Conservation (phyloP, 2,888 invertebrate genomes). For the Liposcelis brunnea region DNA sequence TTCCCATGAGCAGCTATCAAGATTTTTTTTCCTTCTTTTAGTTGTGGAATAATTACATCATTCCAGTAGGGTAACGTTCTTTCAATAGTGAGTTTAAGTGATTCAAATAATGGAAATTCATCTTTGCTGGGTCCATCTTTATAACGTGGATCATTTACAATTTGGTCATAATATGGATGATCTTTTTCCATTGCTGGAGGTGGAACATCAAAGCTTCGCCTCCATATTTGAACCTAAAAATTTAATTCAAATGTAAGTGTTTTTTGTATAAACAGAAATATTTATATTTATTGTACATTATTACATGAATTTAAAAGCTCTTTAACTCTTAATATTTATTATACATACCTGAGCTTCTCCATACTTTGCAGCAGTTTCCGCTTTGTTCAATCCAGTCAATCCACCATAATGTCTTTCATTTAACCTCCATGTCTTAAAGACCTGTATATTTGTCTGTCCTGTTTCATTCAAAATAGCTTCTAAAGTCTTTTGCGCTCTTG, state of each 20-base stretch:
- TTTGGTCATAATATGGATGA: constrained; percentile 56
- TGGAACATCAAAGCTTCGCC: constrained; percentile 63
- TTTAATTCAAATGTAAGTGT: not conserved
- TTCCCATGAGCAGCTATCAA: constrained; percentile 78
- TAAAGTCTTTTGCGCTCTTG: constrained; percentile 58
- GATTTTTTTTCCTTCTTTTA: constrained; percentile 61
- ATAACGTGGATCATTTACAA: constrained; percentile 59
- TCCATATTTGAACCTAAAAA: constrained; percentile 60
- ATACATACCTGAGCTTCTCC: constrained; percentile 56
- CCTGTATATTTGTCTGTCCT: constrained; percentile 45
- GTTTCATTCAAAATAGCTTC: constrained; percentile 47
- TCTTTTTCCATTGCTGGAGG: constrained; percentile 65
- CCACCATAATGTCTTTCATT: constrained; percentile 81
- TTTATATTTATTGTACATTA: no score
- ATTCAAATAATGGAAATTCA: constrained; percentile 68
- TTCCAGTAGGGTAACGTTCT: constrained; percentile 79
- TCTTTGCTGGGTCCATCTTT: constrained; percentile 46
- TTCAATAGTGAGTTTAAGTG: constrained; percentile 62
- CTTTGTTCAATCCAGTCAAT: constrained; percentile 68
- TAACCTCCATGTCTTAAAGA: constrained; percentile 60
- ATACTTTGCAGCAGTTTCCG: constrained; percentile 68
- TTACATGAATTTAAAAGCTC: not conserved
- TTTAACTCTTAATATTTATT: no score
- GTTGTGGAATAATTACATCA: constrained; percentile 60
- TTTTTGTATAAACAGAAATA: no score